A percentile compares a stretch with the other conserved stretches of the same genome.
Conservation (phyloP, 2,113 vertebrate species). For the Etheostoma cragini region DNA sequence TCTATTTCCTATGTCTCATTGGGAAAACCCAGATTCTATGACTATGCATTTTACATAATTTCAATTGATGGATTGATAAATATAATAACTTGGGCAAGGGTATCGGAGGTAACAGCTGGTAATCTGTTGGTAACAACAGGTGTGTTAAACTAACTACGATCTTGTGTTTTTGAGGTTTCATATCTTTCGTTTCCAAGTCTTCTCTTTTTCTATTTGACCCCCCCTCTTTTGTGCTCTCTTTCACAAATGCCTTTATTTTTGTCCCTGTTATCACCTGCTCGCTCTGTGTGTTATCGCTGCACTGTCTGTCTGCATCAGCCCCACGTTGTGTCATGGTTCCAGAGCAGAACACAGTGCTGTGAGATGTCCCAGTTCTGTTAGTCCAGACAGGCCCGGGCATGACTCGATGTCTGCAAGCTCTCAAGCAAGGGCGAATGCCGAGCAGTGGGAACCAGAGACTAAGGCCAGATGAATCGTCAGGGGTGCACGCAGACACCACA, state of each 20-base stretch:
- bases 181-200: background rate
- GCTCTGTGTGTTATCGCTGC: slow-evolving; percentile 8
- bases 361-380: slow-evolving; percentile 57
- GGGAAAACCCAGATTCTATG: background rate
- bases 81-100: background rate
- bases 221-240: background rate
- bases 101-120: background rate
- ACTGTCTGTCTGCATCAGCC: slow-evolving; percentile 26
- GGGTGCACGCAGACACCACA: slow-evolving; percentile 20
- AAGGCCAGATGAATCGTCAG: slow-evolving; percentile 34
- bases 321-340: slow-evolving; percentile 30
- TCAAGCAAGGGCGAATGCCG: slow-evolving; percentile 18
- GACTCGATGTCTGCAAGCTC: slow-evolving; percentile 17
- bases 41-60: background rate
- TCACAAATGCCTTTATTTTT: background rate
- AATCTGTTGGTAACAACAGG: no score
- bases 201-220: background rate
- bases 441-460: slow-evolving; percentile 38
- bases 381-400: slow-evolving; percentile 15
- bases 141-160: background rate
- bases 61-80: background rate
- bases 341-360: slow-evolving; percentile 19
- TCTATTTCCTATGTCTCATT: background rate
- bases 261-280: background rate
- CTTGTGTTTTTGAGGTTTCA: background rate